Base-by-base conservation (phyloP, 2,888 invertebrate genomes). In the Cataglyphis livida region DNA sequence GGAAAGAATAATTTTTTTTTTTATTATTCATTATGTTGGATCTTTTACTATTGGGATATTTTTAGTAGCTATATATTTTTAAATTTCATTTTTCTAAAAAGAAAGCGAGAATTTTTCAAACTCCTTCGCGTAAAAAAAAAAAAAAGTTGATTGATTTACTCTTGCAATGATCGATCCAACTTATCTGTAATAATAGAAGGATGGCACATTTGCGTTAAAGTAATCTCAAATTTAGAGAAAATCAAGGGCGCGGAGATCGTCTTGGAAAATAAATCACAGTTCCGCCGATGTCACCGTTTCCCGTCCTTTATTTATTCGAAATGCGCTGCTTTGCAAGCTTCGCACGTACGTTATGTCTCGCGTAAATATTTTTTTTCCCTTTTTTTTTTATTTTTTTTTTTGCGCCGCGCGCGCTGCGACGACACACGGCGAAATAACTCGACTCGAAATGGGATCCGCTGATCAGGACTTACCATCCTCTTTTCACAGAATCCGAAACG, bases 361-460 rank as follows among this genome's bases (percentile, higher is more conserved):
- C 38, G 41, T 76, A 57, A 75, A 38, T 62, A 28, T 76, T 76
- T 66, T 76, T 35, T 32, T 32, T 57, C 54, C 57, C 41, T 76
- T 35, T 32, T 6, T 32, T 32, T 35, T 6, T 35, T 21, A 0
- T 21, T 21, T 0, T 35, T 76, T 66, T 76, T 35, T 76, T 25
- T 57, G 6, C 32, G 9, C 25, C 21, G 32, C 25, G 54, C 64
- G 15, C 21, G 38, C 7, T 48, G 54, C 51, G 51, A 35, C 35
- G 25, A 7, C 51, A 51, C 18, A n/a, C 21, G 75, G 25, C 25
- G 25, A 51, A 51, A 48, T 54, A 65, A 76, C 65, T 51, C 68
- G 48, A 59, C 32, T n/a, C 62, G 73, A 75, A 85, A 85, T 82
- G 71, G 68, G 81, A 87, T 85, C 70, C 61, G 62, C 38, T 74